A percentile compares a stretch with the other conserved stretches of the same genome.
Evolutionary conservation across 1,140 invertebrate species (phyloP).

Genomic region (Acromyrmex charruanus): DNA sequence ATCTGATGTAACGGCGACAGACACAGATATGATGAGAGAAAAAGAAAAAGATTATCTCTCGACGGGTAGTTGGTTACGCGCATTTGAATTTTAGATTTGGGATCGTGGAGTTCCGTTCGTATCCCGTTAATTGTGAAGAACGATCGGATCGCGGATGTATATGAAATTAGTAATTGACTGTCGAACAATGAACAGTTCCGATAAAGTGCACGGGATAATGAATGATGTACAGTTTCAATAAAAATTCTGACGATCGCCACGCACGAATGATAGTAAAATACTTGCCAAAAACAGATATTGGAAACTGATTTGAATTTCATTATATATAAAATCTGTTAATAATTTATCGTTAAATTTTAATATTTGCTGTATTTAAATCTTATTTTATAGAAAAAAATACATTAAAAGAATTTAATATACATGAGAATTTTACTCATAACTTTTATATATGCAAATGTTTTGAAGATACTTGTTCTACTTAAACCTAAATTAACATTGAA

Average conservation of each 20-base stretch:
- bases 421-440: not conserved
- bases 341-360: not conserved
- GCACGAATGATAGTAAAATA: not conserved
- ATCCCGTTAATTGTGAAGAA: constrained; percentile 31
- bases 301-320: constrained; percentile 19
- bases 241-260: not conserved
- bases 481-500: not conserved
- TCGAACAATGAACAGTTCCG: constrained; percentile 14
- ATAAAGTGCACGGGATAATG: constrained; percentile 17
- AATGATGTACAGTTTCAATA: constrained; percentile 15
- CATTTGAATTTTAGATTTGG: constrained; percentile 48
- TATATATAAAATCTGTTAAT: not conserved
- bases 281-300: constrained; percentile 1
- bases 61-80: constrained; percentile 16
- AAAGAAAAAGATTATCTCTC: constrained; percentile 14
- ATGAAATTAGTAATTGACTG: constrained; percentile 29
- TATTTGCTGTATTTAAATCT: not conserved
- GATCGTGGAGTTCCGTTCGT: not conserved
- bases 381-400: not conserved
- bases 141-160: constrained; percentile 8
- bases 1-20: constrained; percentile 23
- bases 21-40: not conserved
- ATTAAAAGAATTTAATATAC: not conserved
- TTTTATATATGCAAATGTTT: not conserved
- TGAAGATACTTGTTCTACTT: not conserved